A percentile compares a stretch with the other conserved stretches of the same genome.
Evolutionary conservation across 2,797 vertebrate genomes (phyloP).

Genomic region (Acanthurus tractus): DNA sequence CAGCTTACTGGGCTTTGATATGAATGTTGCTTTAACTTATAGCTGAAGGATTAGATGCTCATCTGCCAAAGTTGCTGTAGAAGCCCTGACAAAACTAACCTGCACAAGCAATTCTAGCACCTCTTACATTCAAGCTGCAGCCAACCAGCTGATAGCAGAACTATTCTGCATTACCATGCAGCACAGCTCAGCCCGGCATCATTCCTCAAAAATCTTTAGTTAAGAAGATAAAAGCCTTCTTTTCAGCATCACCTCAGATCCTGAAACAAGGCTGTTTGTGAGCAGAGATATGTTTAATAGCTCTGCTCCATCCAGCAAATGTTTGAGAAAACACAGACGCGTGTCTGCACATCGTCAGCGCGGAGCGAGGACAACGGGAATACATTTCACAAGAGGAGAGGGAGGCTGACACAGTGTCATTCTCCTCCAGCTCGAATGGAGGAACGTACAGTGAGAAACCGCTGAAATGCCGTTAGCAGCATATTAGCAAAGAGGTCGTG

Average conservation of each 20-base stretch:
- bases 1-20: neutral
- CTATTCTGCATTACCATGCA: neutral
- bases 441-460: constrained; percentile 31
- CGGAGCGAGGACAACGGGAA: constrained; percentile 61
- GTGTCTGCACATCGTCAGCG: constrained; percentile 73
- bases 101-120: neutral
- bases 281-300: constrained; percentile 60
- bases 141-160: neutral
- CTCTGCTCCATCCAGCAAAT: constrained; percentile 51
- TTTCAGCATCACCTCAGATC: constrained; percentile 42
- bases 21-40: neutral
- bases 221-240: constrained; percentile 44
- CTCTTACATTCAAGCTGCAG: neutral
- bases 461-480: constrained; percentile 2
- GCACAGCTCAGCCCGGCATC: neutral
- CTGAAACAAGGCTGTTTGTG: constrained; percentile 50
- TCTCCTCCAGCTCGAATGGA: constrained; percentile 25
- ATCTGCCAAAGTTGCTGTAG: too few relatives aligned
- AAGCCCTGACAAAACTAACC: constrained; percentile 4
- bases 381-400: constrained; percentile 58
- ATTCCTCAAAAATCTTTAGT: constrained; percentile 7
- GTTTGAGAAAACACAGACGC: constrained; percentile 77
- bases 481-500: too few relatives aligned
- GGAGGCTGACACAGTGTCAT: constrained; percentile 37
- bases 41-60: neutral